Percentiles rank a stretch among this genome's conserved stretches.
Conservation (phyloP, 2,797 vertebrate species). For the Chelonia mydas region DNA sequence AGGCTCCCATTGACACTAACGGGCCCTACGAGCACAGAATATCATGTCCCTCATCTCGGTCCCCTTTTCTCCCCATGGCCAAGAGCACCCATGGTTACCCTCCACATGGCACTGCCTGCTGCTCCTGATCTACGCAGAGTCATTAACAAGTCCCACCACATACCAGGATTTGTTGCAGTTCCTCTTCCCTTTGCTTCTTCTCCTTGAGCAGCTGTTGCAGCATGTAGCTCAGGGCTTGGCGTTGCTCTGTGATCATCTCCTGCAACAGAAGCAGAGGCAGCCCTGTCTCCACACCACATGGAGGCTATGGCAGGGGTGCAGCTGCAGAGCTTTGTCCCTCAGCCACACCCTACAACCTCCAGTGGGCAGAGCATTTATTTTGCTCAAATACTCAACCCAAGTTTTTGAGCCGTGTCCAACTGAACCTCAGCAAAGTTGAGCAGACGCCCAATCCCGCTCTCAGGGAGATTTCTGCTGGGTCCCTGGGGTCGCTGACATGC, state of each 20-base stretch:
- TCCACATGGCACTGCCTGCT: background rate
- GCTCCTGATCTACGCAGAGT: background rate
- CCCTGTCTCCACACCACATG: accelerated
- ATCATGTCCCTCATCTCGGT: background rate
- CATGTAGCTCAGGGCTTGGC: slow-evolving; percentile 85
- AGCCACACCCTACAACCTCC: accelerated
- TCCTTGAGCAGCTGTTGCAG: slow-evolving; percentile 96
- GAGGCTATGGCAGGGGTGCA: background rate
- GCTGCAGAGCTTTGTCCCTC: background rate
- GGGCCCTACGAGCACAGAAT: background rate
- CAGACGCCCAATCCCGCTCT: accelerated
- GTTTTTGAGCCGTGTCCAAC: background rate
- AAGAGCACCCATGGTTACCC: accelerated
- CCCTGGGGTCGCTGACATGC: background rate
- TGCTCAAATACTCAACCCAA: background rate
- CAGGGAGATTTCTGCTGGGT: background rate
- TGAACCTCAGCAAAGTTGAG: accelerated
- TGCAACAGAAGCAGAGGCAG: slow-evolving; percentile 72
- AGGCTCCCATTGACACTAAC: background rate
- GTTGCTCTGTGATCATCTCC: slow-evolving; percentile 89
- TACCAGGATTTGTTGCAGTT: slow-evolving; percentile 91
- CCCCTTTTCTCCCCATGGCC: accelerated
- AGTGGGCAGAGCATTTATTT: background rate
- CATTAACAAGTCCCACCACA: background rate
- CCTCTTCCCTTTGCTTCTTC: slow-evolving; percentile 90